phyloP scores from a whole-genome alignment of 2,888 invertebrate genomes.

The Thymelicus sylvestris region DNA sequence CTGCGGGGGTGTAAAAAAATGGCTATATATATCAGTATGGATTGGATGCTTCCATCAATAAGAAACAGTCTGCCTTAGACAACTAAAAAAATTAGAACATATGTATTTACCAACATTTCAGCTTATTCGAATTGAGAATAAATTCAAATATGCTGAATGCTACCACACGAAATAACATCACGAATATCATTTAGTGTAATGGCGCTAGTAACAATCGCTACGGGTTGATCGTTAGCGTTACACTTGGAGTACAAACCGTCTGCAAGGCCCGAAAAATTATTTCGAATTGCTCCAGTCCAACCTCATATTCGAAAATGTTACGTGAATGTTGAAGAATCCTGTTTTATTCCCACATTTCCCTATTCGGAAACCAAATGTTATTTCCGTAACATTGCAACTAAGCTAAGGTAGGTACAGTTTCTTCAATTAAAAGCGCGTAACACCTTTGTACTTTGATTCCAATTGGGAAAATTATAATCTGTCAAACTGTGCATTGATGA shows the following conservation, averaged over 20 bases:
- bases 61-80: too few species aligned
- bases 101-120: not conserved
- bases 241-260: constrained; percentile 16
- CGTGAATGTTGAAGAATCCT: not conserved
- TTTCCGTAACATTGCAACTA: too few species aligned
- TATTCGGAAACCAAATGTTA: not conserved
- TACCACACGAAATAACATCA: constrained; percentile 10
- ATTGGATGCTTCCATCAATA: too few species aligned
- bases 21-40: too few species aligned
- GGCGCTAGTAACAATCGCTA: constrained; percentile 21
- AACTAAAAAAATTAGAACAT: too few species aligned
- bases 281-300: constrained; percentile 1
- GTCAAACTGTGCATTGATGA: too few species aligned
- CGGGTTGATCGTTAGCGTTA: not conserved
- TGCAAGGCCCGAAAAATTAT: constrained; percentile 14
- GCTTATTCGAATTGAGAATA: constrained; percentile 15
- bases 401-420: too few species aligned
- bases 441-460: too few species aligned
- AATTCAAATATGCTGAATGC: constrained; percentile 15
- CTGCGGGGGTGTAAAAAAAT: too few species aligned
- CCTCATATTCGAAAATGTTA: not conserved
- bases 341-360: not conserved
- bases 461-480: too few species aligned
- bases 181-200: constrained; percentile 28
- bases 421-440: too few species aligned